phyloP scores from a whole-genome alignment of 2,888 invertebrate genomes.

The Pyrrhosoma nymphula region DNA sequence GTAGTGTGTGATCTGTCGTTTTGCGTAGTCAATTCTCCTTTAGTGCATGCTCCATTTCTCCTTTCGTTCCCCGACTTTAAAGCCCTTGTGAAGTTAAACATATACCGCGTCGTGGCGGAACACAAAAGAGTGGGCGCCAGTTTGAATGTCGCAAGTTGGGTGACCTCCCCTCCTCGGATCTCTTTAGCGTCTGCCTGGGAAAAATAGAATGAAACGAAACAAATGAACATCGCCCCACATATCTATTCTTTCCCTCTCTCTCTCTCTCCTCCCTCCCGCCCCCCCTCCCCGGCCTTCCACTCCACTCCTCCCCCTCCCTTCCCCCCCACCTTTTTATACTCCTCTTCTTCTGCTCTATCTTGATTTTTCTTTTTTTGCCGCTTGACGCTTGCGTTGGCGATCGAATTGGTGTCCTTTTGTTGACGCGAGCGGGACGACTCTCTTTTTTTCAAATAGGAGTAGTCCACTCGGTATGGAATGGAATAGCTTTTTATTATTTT shows the following conservation, averaged over 20 bases:
- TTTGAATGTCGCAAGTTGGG: conserved; percentile 26
- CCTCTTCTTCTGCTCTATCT: not conserved
- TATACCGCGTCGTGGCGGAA: conserved; percentile 14
- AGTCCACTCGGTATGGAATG: not conserved
- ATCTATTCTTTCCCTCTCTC: conserved; percentile 7
- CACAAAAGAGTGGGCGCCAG: conserved; percentile 18
- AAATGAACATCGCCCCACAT: conserved; percentile 24
- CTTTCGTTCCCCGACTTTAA: not conserved
- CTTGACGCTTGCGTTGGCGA: conserved; percentile 20
- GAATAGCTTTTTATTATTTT: not conserved
- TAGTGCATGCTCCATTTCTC: not conserved
- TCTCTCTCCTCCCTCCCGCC: not conserved
- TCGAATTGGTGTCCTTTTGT: conserved; percentile 32
- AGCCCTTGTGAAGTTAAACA: conserved; percentile 26
- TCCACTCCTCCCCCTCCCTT: not conserved
- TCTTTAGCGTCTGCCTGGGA: not conserved
- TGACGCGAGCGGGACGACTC: not conserved
- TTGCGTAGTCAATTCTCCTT: not conserved
- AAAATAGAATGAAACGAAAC: conserved; percentile 24
- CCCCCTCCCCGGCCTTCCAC: not conserved
- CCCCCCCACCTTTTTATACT: not conserved
- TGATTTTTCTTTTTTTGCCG: conserved; percentile 11
- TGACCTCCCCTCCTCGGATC: conserved; percentile 2
- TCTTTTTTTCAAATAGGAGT: conserved; percentile 7
- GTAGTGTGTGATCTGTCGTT: not conserved